These are phyloP conservation scores for Mythimna vitellina DNA, from an alignment of 2,888 invertebrate species.

Conservation along the genomic window DNA sequence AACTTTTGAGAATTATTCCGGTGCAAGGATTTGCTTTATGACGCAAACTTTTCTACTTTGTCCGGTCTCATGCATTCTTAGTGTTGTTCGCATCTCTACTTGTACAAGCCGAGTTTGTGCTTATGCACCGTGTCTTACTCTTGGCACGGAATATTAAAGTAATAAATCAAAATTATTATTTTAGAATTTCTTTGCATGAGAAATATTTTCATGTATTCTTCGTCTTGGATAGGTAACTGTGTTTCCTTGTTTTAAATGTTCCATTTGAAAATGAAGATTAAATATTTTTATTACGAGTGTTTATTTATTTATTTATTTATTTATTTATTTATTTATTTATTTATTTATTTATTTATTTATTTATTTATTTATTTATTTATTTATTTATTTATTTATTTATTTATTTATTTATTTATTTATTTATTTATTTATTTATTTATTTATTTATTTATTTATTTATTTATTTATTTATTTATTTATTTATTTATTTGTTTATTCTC, in stretches of 20 bases:
- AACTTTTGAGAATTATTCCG: constrained; percentile 58
- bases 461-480: too few relatives aligned
- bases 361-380: too few relatives aligned
- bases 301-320: too few relatives aligned
- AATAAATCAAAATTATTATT: constrained; percentile 44
- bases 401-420: too few relatives aligned
- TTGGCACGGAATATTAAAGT: constrained; percentile 37
- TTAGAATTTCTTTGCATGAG: constrained; percentile 6
- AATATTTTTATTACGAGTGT: neutral
- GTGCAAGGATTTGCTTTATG: constrained; percentile 62
- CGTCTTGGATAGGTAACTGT: neutral
- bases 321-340: too few relatives aligned
- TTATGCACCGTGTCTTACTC: constrained; percentile 52
- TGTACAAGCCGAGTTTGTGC: constrained; percentile 32
- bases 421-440: too few relatives aligned
- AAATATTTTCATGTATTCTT: constrained; percentile 16
- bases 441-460: too few relatives aligned
- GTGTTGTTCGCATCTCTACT: constrained; percentile 51
- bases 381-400: too few relatives aligned
- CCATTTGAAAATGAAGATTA: neutral
- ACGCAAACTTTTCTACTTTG: constrained; percentile 60
- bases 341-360: too few relatives aligned
- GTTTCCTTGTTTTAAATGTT: constrained; percentile 4
- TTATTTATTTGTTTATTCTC: too few relatives aligned
- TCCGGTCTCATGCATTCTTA: constrained; percentile 54